These are phyloP conservation scores for Stomatorhinus walkeri DNA, from an alignment of 2,797 vertebrate genomes.

Conservation along the genomic window DNA sequence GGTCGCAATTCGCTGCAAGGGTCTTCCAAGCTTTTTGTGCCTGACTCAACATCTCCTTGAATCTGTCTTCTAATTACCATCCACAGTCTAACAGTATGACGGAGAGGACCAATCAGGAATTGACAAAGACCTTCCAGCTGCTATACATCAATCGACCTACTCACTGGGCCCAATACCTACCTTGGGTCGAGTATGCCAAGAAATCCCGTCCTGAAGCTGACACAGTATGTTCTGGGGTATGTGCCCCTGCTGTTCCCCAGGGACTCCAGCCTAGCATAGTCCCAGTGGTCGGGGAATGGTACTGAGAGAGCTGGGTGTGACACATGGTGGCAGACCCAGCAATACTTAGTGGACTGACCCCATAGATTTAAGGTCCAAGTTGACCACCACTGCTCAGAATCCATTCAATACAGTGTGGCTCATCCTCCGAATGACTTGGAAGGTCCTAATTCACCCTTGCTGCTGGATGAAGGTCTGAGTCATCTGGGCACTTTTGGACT, in stretches of 20 bases:
- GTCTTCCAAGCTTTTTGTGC: neutral
- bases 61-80: neutral
- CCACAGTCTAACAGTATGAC: neutral
- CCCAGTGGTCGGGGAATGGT: neutral
- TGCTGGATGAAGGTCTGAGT: neutral
- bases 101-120: neutral
- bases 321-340: neutral
- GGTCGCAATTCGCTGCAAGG: neutral
- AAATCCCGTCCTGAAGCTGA: neutral
- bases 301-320: neutral
- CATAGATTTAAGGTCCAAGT: neutral
- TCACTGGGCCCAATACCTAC: neutral
- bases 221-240: neutral
- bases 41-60: neutral
- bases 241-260: neutral
- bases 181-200: neutral
- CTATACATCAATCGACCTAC: neutral
- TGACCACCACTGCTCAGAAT: neutral
- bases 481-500: neutral
- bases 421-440: neutral
- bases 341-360: neutral
- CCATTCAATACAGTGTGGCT: neutral
- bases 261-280: neutral
- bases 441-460: neutral
- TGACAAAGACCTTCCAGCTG: neutral